Conservation (phyloP, 2,797 vertebrate species). For the Hypotaenidia okinawae region DNA sequence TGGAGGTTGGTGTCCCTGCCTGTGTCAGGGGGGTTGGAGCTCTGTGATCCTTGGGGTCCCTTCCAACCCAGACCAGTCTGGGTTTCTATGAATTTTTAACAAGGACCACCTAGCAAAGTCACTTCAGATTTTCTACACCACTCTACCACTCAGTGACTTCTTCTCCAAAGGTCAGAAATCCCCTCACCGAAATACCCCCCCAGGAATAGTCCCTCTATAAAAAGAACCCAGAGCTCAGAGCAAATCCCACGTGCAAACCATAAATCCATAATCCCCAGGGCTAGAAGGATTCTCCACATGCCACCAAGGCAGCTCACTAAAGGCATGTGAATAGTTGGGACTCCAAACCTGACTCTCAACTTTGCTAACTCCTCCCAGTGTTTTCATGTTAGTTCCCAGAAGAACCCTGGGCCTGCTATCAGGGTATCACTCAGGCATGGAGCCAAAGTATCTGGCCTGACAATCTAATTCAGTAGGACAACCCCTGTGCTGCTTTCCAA, state of each 20-base stretch:
- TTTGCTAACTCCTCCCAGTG: not conserved
- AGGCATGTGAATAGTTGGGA: not conserved
- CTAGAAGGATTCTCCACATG: not conserved
- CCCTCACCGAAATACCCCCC: not conserved
- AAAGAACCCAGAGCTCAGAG: conserved; percentile 21
- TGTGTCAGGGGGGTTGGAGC: too few species aligned
- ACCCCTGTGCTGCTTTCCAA: not conserved
- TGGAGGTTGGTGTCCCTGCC: too few species aligned
- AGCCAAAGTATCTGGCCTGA: not conserved
- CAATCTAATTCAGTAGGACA: not conserved
- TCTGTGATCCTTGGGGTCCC: too few species aligned
- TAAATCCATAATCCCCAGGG: not conserved
- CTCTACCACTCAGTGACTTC: not conserved
- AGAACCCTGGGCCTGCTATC: rapidly evolving
- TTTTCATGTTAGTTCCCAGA: not conserved
- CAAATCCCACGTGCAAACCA: not conserved
- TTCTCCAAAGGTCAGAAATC: conserved; percentile 44
- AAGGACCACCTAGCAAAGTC: not conserved
- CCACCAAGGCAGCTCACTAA: not conserved
- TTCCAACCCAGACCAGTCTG: too few species aligned
- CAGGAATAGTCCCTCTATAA: conserved; percentile 2
- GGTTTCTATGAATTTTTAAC: not conserved
- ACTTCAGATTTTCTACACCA: not conserved
- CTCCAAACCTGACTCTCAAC: not conserved
- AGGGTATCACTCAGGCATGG: rapidly evolving